Conservation (phyloP, 1,140 invertebrate genomes). For the Achatina immaculata region DNA sequence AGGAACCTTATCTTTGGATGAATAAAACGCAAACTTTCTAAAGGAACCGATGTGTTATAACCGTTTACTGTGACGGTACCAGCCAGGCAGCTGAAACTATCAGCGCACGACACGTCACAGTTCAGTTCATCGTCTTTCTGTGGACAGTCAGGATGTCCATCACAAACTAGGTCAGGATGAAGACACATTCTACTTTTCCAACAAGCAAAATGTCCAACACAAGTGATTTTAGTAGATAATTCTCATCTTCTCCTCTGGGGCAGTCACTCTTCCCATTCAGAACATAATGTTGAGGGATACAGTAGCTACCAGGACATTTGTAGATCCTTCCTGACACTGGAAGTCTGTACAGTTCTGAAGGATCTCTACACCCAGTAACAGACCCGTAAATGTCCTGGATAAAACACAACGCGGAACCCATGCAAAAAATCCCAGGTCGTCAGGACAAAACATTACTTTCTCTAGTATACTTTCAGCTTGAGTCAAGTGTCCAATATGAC, state of each 20-base stretch:
- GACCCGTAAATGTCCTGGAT: not conserved
- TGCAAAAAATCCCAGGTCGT: not conserved
- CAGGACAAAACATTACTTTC: too few species aligned
- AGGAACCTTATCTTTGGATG: not conserved
- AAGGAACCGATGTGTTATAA: not conserved
- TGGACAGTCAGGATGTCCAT: conserved; percentile 7
- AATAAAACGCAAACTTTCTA: not conserved
- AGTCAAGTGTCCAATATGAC: not conserved
- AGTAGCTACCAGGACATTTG: not conserved
- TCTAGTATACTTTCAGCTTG: not conserved
- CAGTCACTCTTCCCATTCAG: not conserved
- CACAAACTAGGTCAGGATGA: conserved; percentile 7
- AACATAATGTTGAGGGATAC: conserved; percentile 1
- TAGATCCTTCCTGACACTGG: not conserved
- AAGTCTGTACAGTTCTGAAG: not conserved
- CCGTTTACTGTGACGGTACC: not conserved
- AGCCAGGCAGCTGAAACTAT: not conserved
- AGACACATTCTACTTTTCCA: not conserved
- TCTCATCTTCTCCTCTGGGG: conserved; percentile 11
- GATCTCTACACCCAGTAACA: not conserved
- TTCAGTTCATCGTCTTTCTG: not conserved
- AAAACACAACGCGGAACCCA: not conserved
- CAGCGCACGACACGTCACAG: not conserved
- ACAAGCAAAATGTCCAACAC: not conserved
- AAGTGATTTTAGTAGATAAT: not conserved